These are phyloP conservation scores for Polietes domitor DNA, from an alignment of 2,888 invertebrate species.

Conservation along the genomic window DNA sequence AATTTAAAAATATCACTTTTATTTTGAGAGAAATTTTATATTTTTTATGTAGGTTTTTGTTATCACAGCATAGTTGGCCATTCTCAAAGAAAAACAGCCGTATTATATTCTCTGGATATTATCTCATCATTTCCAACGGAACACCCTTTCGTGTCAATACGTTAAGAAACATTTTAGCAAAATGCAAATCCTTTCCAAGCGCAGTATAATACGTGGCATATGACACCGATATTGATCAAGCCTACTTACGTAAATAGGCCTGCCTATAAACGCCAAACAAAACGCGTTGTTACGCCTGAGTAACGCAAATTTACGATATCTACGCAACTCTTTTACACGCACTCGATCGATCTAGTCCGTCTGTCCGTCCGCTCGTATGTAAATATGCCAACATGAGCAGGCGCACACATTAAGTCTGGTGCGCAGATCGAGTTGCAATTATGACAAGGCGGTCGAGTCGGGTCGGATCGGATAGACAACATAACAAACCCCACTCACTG, in stretches of 20 bases:
- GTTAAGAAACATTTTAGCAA: too few relatives aligned
- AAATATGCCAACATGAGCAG: not conserved
- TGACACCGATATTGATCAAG: not conserved
- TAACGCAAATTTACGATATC: not conserved
- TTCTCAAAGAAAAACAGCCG: too few relatives aligned
- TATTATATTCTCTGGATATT: too few relatives aligned
- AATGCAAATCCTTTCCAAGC: not conserved
- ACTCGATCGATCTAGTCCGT: not conserved
- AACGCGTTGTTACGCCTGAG: not conserved
- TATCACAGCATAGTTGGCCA: too few relatives aligned
- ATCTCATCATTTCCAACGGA: too few relatives aligned
- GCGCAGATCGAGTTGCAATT: not conserved
- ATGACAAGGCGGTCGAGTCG: not conserved
- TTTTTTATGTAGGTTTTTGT: too few relatives aligned
- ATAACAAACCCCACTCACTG: not conserved
- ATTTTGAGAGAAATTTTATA: too few relatives aligned
- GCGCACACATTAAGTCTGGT: not conserved
- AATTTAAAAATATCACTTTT: too few relatives aligned
- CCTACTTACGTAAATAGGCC: not conserved
- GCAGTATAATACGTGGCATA: conserved; percentile 5
- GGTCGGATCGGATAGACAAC: not conserved
- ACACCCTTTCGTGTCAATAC: too few relatives aligned
- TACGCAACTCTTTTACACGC: conserved; percentile 4
- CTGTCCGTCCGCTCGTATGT: not conserved
- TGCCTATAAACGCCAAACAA: not conserved